These are phyloP conservation scores for Sycophila sp. DNA, from an alignment of 1,140 invertebrate genomes.

Conservation along the genomic window DNA sequence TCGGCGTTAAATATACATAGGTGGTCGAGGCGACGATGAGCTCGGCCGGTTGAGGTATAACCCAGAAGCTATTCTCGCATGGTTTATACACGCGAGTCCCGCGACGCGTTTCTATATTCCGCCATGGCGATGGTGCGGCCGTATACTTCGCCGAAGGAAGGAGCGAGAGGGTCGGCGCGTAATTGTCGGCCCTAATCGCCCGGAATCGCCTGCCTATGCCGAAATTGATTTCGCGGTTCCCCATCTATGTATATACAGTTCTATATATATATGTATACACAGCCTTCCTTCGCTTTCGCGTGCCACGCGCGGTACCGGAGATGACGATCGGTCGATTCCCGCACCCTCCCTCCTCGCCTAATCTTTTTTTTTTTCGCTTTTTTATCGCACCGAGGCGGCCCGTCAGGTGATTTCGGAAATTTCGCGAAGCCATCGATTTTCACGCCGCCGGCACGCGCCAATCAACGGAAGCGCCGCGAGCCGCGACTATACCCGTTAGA, in stretches of 20 bases:
- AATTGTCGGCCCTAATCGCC: slow-evolving; percentile 30
- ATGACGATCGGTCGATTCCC: neutral
- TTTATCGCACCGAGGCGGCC: neutral
- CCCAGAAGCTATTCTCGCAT: no score
- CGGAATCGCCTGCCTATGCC: slow-evolving; percentile 30
- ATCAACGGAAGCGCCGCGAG: no score
- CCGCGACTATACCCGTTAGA: no score
- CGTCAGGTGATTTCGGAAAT: neutral
- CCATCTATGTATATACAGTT: neutral
- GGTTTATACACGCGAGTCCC: neutral
- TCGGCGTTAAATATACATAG: neutral
- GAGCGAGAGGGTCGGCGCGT: neutral
- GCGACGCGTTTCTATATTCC: neutral
- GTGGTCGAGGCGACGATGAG: no score
- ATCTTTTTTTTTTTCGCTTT: neutral
- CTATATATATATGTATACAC: neutral
- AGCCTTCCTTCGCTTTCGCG: no score
- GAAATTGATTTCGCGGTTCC: slow-evolving; percentile 37
- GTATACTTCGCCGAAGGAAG: neutral
- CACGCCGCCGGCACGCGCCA: no score
- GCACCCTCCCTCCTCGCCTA: no score
- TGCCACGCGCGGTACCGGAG: neutral
- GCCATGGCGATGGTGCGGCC: neutral
- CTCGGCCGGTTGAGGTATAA: no score
- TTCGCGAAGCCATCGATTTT: neutral